These are phyloP conservation scores for Octonoba sinensis DNA, from an alignment of 2,888 invertebrate genomes.

Conservation along the genomic window DNA sequence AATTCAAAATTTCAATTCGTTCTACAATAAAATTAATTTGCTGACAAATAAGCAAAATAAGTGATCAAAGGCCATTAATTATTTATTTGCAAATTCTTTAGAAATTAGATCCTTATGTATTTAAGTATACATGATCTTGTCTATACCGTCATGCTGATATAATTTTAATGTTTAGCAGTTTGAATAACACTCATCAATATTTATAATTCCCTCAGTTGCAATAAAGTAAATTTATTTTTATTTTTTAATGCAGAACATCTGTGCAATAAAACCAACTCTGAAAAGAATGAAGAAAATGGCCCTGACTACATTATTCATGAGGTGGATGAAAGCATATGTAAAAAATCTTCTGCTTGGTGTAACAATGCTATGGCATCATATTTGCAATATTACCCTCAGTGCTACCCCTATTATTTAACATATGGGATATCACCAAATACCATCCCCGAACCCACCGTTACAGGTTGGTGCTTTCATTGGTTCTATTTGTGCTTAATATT, in stretches of 20 bases:
- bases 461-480: conserved; percentile 17
- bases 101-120: too few species aligned
- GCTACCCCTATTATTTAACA: conserved; percentile 56
- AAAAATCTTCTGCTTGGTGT: conserved; percentile 41
- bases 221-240: neutral
- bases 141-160: too few species aligned
- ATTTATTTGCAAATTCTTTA: neutral
- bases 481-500: too few species aligned
- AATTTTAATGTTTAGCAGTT: too few species aligned
- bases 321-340: conserved; percentile 36
- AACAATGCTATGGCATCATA: conserved; percentile 28
- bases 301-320: conserved; percentile 35
- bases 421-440: conserved; percentile 21
- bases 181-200: too few species aligned
- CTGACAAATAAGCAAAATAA: too few species aligned
- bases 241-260: conserved; percentile 32
- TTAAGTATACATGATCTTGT: too few species aligned
- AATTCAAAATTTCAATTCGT: too few species aligned
- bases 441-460: conserved; percentile 20
- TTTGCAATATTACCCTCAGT: conserved; percentile 48
- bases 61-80: too few species aligned
- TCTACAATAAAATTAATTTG: too few species aligned
- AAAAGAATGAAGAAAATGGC: conserved; percentile 23
- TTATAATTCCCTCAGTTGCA: neutral
- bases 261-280: conserved; percentile 43